Evolutionary conservation across 1,140 invertebrate genomes (phyloP), one percentile per base, ranked within the genome.

Genomic region (Drosophila subpulchrella): DNA sequence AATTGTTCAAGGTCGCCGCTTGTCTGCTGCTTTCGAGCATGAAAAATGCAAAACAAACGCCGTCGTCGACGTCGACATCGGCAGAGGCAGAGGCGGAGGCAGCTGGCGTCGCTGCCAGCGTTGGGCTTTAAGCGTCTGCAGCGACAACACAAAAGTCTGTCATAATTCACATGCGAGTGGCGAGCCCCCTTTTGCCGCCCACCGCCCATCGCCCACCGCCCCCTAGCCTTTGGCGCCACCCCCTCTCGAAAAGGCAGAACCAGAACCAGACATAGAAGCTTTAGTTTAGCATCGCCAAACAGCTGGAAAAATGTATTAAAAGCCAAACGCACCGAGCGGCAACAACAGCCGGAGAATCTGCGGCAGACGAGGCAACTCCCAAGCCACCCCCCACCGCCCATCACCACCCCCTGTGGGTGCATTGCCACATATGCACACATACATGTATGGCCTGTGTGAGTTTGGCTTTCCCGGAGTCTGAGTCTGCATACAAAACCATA

Each of bases 1-100:
- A 88, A 86, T 82, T 86, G 83, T 88, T 88, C 83, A 88, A 88
- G 83, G 83, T 88, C 83, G 84, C 84, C 83, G 80, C 83, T 88
- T 79, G 83, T 88, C 83, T 88, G 83, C 83, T 88, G 83, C 84
- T 82, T 83, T 80, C 63, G 67, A 88, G 83, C 83, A 88, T 88
- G 83, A 88, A 89, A 88, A 88, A 88, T 88, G 83, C 79, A 88
- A 88, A 88, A 88, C 83, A 88, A 89, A 89, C 83, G 83, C 59
- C 39, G 62, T 53, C 78, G 32, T 54, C 46, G 60, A 56, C 78
- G 13, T 38, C 60, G 50, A 74, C 78, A 38, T 50, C 54, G 61
- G 65, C 75, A 3, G 44, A 30, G 44, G 63, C 80, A 42, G 57
- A 59, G 27, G 27, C 27, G 27, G 27, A 27, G 27, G 63, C 53